A percentile compares a stretch with the other conserved stretches of the same genome.
Conservation (phyloP, 2,888 invertebrate species). For the Nomada hirtipes region DNA sequence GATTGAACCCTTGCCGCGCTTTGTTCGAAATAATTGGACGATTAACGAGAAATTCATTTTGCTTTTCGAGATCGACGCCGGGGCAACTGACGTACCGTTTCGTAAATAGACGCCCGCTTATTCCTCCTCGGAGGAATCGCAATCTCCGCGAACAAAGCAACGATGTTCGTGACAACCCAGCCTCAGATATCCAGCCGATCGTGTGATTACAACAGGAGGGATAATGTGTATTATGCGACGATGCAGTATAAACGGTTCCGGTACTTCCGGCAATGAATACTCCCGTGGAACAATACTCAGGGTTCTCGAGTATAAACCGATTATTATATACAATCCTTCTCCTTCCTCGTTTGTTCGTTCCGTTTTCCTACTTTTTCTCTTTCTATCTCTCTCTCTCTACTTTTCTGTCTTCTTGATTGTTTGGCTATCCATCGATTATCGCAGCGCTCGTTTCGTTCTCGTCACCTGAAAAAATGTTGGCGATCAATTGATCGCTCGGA, state of each 20-base stretch:
- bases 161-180: conserved; percentile 58
- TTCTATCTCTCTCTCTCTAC: not conserved
- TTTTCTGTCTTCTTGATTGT: not conserved
- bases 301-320: conserved; percentile 54
- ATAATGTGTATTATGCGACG: conserved; percentile 61
- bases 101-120: conserved; percentile 44
- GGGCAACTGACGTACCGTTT: conserved; percentile 38
- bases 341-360: not conserved
- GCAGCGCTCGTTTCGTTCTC: conserved; percentile 10
- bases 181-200: conserved; percentile 61
- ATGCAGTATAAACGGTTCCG: conserved; percentile 51
- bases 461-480: conserved; percentile 29
- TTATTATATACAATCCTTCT: conserved; percentile 35
- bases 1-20: conserved; percentile 51
- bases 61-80: conserved; percentile 51
- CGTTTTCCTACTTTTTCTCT: not conserved
- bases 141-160: conserved; percentile 51
- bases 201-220: conserved; percentile 56
- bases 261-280: conserved; percentile 53
- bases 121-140: conserved; percentile 52
- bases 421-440: conserved; percentile 1
- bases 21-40: conserved; percentile 53
- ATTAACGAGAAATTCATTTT: conserved; percentile 48
- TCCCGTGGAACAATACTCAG: conserved; percentile 41
- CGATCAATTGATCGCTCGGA: conserved; percentile 1